Percentiles rank a stretch among this genome's conserved stretches.
phyloP scores from a whole-genome alignment of 2,113 vertebrate genomes.

The Cyphomyrus discorhynchus region DNA sequence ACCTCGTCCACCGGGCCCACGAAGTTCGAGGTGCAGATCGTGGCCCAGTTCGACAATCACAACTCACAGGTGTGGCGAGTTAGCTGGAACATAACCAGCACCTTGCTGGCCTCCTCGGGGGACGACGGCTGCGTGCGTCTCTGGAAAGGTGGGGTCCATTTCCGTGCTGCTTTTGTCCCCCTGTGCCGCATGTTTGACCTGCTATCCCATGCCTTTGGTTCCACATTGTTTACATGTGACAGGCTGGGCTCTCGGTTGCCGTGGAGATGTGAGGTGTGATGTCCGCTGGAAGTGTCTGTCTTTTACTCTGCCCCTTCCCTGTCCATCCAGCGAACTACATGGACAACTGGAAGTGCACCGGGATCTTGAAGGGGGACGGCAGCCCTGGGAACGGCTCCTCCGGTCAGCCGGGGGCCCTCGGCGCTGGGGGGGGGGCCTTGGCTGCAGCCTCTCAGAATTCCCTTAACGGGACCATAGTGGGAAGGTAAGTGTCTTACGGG shows the following conservation, averaged over 20 bases:
- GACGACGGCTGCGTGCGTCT: conserved; percentile 93
- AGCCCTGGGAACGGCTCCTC: conserved; percentile 81
- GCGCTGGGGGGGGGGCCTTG: conserved; percentile 67
- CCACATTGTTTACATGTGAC: not conserved
- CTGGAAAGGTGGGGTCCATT: conserved; percentile 81
- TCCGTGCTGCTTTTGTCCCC: not conserved
- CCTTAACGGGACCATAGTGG: conserved; percentile 76
- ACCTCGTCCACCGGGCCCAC: conserved; percentile 74
- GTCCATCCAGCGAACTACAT: conserved; percentile 85
- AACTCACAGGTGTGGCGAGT: conserved; percentile 98
- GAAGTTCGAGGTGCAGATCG: conserved; percentile 90
- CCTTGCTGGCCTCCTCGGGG: conserved; percentile 91
- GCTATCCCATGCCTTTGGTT: not conserved
- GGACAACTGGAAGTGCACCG: conserved; percentile 99
- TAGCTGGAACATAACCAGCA: conserved; percentile 98
- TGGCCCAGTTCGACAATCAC: conserved; percentile 96
- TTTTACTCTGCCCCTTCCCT: not conserved
- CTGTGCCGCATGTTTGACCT: not conserved
- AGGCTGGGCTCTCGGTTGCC: not conserved
- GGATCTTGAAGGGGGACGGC: conserved; percentile 93
- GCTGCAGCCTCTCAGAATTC: conserved; percentile 74
- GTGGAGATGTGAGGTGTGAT: not conserved
- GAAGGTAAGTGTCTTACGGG: conserved; percentile 73
- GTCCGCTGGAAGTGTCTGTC: not conserved
- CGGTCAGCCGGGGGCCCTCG: conserved; percentile 76